Evolutionary conservation across 2,888 invertebrate species (phyloP).

Genomic region (Asteroscopus sphinx): DNA sequence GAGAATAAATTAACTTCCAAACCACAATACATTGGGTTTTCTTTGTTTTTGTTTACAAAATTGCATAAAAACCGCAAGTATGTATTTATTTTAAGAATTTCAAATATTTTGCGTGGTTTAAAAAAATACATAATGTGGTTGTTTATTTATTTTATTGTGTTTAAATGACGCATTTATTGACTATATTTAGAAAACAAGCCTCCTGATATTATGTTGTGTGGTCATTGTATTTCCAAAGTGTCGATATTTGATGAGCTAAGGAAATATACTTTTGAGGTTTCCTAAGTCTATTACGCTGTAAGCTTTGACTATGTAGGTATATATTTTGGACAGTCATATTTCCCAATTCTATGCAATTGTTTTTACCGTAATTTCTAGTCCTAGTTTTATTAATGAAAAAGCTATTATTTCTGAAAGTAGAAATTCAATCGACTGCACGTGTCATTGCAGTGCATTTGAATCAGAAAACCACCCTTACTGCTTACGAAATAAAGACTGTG

Average conservation of each 20-base stretch:
- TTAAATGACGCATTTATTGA: neutral
- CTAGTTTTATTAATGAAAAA: no score
- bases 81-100: neutral
- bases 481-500: no score
- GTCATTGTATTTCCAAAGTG: neutral
- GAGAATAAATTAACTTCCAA: conserved; percentile 12
- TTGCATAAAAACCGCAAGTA: conserved; percentile 23
- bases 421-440: no score
- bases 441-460: no score
- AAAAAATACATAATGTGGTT: no score
- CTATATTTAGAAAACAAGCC: neutral
- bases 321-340: neutral
- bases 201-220: neutral
- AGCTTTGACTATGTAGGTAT: no score
- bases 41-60: conserved; percentile 9
- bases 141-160: neutral
- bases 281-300: conserved; percentile 15
- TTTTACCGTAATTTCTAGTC: no score
- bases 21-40: conserved; percentile 6
- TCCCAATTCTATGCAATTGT: no score
- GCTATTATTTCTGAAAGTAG: no score
- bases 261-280: conserved; percentile 10
- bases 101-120: neutral
- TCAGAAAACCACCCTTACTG: no score
- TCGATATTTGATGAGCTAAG: neutral